Evolutionary conservation across 2,797 vertebrate genomes (phyloP).

Genomic region (Pteropus rufus): DNA sequence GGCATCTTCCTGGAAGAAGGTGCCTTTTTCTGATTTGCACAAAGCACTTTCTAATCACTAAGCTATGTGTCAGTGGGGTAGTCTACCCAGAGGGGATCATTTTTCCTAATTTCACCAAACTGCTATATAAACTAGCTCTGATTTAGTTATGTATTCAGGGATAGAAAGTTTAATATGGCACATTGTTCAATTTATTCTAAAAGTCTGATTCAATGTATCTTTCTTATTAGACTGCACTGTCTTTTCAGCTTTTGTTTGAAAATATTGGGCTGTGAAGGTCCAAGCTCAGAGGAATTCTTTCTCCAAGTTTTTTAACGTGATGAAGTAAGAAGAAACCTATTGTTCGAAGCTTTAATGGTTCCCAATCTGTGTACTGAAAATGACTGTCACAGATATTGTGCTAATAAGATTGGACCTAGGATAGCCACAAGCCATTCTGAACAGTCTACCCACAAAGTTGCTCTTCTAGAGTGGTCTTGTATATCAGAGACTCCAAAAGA

Average conservation of each 20-base stretch:
- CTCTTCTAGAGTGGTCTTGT: not conserved
- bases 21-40: not conserved
- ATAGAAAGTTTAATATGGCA: not conserved
- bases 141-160: not conserved
- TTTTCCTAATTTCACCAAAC: not conserved
- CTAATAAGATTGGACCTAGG: not conserved
- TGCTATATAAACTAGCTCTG: not conserved
- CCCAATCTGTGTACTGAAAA: not conserved
- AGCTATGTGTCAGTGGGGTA: not conserved
- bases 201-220: not conserved
- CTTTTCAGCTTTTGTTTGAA: not conserved
- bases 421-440: too few species aligned
- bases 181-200: not conserved
- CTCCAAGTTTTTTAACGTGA: not conserved
- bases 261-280: not conserved
- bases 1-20: not conserved
- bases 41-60: not conserved
- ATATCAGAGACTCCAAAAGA: not conserved
- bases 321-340: not conserved
- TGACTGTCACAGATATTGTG: not conserved
- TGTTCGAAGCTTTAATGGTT: not conserved
- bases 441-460: not conserved
- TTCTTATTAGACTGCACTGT: not conserved
- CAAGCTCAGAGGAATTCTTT: not conserved
- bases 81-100: not conserved